These are phyloP conservation scores for Pavo muticus DNA, from an alignment of 2,113 vertebrate genomes.

Conservation along the genomic window DNA sequence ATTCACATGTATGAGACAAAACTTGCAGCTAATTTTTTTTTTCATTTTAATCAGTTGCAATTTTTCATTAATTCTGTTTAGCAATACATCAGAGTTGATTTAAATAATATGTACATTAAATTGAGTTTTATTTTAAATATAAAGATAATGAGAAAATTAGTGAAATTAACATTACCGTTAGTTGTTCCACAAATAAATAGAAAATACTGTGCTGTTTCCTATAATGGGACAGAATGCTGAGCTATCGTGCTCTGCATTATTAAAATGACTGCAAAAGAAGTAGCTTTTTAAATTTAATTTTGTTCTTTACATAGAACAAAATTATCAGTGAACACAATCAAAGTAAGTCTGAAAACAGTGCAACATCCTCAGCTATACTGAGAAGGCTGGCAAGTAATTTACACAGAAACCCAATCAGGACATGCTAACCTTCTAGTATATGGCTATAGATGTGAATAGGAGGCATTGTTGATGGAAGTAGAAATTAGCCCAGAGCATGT, in stretches of 20 bases:
- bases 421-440: not conserved
- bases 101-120: not conserved
- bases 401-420: not conserved
- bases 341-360: not conserved
- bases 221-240: not conserved
- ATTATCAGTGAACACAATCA: not conserved
- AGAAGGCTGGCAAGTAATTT: not conserved
- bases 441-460: not conserved
- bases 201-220: not conserved
- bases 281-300: too few relatives aligned
- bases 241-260: not conserved
- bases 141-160: not conserved
- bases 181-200: not conserved
- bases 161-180: not conserved
- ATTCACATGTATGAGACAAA: not conserved
- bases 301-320: not conserved
- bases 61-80: not conserved
- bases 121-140: not conserved
- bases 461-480: not conserved
- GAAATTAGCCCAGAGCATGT: not conserved
- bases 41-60: not conserved
- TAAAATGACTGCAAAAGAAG: not conserved
- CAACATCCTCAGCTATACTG: not conserved
- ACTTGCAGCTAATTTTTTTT: not conserved
- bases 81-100: not conserved